phyloP scores from a whole-genome alignment of 2,113 vertebrate species.

The Callionymus lyra region DNA sequence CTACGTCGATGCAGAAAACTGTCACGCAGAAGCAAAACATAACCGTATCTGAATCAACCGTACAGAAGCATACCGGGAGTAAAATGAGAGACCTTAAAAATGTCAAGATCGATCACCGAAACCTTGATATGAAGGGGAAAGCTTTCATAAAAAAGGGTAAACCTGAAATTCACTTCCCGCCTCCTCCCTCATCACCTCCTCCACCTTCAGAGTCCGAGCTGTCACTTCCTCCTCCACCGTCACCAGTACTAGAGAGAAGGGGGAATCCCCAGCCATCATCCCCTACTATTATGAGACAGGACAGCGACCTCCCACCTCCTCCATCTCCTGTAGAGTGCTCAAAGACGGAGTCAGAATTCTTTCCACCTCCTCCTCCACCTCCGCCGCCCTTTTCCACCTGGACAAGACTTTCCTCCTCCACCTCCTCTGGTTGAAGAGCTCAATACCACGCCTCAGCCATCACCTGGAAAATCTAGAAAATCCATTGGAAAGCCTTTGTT shows the following conservation, averaged over 20 bases:
- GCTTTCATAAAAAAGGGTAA: conserved; percentile 49
- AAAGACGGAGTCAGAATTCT: conserved; percentile 62
- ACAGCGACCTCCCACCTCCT: conserved; percentile 69
- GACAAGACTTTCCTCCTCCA: conserved; percentile 57
- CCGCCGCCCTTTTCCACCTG: conserved; percentile 23
- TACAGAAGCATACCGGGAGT: conserved; percentile 31
- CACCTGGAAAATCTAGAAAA: conserved; percentile 40
- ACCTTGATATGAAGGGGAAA: conserved; percentile 39
- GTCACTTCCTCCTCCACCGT: conserved; percentile 78
- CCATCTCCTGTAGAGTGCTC: conserved; percentile 57
- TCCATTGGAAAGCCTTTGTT: conserved; percentile 49
- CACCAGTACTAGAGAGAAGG: conserved; percentile 63
- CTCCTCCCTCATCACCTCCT: conserved; percentile 72
- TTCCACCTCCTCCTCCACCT: conserved; percentile 50
- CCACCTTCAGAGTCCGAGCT: conserved; percentile 76
- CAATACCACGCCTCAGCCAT: conserved; percentile 47
- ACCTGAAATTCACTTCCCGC: conserved; percentile 68
- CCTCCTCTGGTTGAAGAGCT: conserved; percentile 66
- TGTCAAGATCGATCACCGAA: conserved; percentile 30
- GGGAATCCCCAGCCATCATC: conserved; percentile 28
- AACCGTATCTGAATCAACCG: conserved; percentile 9
- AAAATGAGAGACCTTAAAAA: conserved; percentile 44
- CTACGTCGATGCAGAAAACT: conserved; percentile 34
- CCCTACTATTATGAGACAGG: conserved; percentile 53
- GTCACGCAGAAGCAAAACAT: conserved; percentile 26